Evolutionary conservation across 2,888 invertebrate genomes (phyloP).

Genomic region (Epinotia brunnichana): DNA sequence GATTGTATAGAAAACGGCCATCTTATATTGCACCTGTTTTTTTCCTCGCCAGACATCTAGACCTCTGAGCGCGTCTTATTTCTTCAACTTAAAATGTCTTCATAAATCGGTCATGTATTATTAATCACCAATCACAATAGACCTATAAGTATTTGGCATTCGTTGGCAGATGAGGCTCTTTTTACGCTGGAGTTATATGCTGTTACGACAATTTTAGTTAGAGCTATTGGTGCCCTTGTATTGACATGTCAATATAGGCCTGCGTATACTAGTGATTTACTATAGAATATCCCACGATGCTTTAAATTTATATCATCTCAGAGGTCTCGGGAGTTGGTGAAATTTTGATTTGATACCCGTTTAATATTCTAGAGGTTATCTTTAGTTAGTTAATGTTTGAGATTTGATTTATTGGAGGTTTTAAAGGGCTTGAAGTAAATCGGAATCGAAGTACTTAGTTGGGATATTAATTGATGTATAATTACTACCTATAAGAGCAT

Average conservation of each 20-base stretch:
- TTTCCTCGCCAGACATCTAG: not conserved
- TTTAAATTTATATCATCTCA: not conserved
- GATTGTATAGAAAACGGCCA: no score
- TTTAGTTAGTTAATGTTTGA: constrained; percentile 23
- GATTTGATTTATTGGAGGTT: constrained; percentile 14
- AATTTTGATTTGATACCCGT: constrained; percentile 15
- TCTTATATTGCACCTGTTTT: not conserved
- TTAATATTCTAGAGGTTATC: constrained; percentile 26
- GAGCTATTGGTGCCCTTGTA: not conserved
- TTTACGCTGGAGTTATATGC: not conserved
- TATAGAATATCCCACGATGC: not conserved
- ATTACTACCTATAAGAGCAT: no score
- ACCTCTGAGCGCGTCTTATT: not conserved
- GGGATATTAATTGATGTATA: no score
- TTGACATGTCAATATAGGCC: not conserved
- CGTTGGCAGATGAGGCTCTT: not conserved
- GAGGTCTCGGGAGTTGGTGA: not conserved
- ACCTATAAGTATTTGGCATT: not conserved
- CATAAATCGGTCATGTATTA: not conserved
- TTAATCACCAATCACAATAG: not conserved
- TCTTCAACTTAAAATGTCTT: not conserved
- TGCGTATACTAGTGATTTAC: constrained; percentile 1
- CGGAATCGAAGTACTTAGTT: no score
- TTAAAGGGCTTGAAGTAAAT: not conserved
- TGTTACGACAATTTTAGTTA: not conserved